Percentiles rank a stretch among this genome's conserved stretches.
These are phyloP conservation scores for Mesembrinibis cayennensis DNA, from an alignment of 2,113 vertebrate genomes.

Conservation along the genomic window DNA sequence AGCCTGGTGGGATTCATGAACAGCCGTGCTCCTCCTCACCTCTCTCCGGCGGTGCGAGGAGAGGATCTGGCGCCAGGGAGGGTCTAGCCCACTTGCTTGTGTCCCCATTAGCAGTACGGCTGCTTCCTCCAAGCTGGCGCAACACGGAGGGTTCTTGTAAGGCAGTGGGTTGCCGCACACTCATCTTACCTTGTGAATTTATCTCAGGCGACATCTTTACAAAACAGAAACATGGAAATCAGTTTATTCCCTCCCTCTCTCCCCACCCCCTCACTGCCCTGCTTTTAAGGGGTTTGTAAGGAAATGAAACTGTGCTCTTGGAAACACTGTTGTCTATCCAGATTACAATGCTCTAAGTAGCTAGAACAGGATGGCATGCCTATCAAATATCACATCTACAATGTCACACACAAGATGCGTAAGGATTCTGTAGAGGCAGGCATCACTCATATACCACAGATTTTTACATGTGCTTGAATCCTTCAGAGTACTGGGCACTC, in stretches of 20 bases:
- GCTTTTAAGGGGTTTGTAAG: background rate
- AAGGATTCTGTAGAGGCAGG: background rate
- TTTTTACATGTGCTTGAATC: background rate
- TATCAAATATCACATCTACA: background rate
- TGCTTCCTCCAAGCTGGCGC: background rate
- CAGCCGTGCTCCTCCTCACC: background rate
- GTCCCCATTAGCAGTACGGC: no score
- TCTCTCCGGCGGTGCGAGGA: rapidly evolving
- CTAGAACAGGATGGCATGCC: background rate
- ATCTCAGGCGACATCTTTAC: background rate
- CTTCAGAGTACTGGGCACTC: background rate
- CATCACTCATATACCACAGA: background rate
- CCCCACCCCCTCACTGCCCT: no score
- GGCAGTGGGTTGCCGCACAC: background rate
- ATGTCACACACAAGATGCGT: background rate
- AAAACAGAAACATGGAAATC: background rate
- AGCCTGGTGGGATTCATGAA: rapidly evolving
- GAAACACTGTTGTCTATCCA: background rate
- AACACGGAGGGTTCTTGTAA: background rate
- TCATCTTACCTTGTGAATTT: background rate
- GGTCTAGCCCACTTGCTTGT: background rate
- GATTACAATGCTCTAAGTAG: background rate
- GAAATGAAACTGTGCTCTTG: background rate
- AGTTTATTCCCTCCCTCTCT: background rate
- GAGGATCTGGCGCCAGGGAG: background rate